A percentile compares a stretch with the other conserved stretches of the same genome.
Conservation (phyloP, 2,888 invertebrate species). For the Abscondita cerata region DNA sequence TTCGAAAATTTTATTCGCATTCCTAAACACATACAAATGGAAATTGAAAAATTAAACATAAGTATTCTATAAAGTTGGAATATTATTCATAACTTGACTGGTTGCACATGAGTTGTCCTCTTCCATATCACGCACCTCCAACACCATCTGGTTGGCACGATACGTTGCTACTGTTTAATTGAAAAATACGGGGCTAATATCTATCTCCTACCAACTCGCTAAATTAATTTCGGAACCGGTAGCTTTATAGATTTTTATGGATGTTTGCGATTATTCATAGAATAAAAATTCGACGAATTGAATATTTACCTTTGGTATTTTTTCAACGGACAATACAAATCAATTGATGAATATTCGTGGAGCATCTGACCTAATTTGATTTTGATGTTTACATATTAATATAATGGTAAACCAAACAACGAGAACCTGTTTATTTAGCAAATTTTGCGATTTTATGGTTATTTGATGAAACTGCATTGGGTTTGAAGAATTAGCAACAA, state of each 20-base stretch:
- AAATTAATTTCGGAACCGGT: slow-evolving; percentile 41
- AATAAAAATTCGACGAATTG: too few relatives aligned
- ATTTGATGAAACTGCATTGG: too few relatives aligned
- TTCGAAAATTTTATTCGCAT: slow-evolving; percentile 42
- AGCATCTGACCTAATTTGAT: too few relatives aligned
- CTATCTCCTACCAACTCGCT: slow-evolving; percentile 29
- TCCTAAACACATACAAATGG: slow-evolving; percentile 39
- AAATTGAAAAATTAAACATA: slow-evolving; percentile 47
- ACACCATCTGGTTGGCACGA: slow-evolving; percentile 37
- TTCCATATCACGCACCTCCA: slow-evolving; percentile 34
- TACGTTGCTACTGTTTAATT: slow-evolving; percentile 39
- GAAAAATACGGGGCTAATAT: slow-evolving; percentile 42
- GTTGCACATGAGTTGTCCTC: slow-evolving; percentile 39
- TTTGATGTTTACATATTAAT: too few relatives aligned
- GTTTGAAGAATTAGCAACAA: too few relatives aligned
- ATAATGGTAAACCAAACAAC: too few relatives aligned
- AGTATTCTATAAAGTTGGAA: slow-evolving; percentile 36
- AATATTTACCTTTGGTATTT: too few relatives aligned
- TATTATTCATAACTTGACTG: slow-evolving; percentile 41
- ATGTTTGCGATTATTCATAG: slow-evolving; percentile 1
- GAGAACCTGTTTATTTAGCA: too few relatives aligned
- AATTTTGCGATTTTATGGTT: too few relatives aligned
- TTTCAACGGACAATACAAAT: too few relatives aligned
- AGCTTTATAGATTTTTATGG: slow-evolving; percentile 34
- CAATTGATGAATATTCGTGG: too few relatives aligned